Evolutionary conservation across 1,140 invertebrate genomes (phyloP).

Genomic region (Lepidurus packardi): DNA sequence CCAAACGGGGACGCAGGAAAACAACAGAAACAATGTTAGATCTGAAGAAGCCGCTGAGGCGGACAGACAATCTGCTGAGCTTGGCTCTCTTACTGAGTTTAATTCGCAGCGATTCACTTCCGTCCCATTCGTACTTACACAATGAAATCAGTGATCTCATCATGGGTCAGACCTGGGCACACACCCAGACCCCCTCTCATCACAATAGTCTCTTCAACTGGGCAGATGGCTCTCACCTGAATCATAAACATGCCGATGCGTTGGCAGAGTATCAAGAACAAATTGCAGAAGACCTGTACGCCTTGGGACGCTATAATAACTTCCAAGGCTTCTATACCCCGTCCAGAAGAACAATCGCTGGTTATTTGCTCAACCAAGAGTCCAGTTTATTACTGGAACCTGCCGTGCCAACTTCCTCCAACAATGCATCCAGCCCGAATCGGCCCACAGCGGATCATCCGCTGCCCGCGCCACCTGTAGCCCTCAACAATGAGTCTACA

Average conservation of each 20-base stretch:
- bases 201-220: conserved; percentile 48
- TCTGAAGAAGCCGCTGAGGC: conserved; percentile 63
- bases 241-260: conserved; percentile 68
- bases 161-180: conserved; percentile 43
- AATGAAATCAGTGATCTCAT: conserved; percentile 44
- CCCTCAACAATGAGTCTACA: conserved; percentile 16
- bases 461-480: not conserved
- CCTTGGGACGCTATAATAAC: conserved; percentile 54
- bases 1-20: not conserved
- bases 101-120: conserved; percentile 64
- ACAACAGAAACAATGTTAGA: conserved; percentile 54
- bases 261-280: conserved; percentile 63
- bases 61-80: conserved; percentile 64
- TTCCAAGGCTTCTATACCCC: conserved; percentile 35
- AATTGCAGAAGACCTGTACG: conserved; percentile 69
- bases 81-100: conserved; percentile 70
- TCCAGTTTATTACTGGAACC: not conserved
- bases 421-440: not conserved
- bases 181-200: conserved; percentile 46
- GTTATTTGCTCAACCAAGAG: conserved; percentile 51
- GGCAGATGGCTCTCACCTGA: conserved; percentile 52
- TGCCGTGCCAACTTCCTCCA: not conserved
- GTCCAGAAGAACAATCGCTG: conserved; percentile 45
- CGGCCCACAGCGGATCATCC: not conserved
- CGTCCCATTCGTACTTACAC: conserved; percentile 47